phyloP scores from a whole-genome alignment of 2,888 invertebrate species.

The Exephanes ischioxanthus region DNA sequence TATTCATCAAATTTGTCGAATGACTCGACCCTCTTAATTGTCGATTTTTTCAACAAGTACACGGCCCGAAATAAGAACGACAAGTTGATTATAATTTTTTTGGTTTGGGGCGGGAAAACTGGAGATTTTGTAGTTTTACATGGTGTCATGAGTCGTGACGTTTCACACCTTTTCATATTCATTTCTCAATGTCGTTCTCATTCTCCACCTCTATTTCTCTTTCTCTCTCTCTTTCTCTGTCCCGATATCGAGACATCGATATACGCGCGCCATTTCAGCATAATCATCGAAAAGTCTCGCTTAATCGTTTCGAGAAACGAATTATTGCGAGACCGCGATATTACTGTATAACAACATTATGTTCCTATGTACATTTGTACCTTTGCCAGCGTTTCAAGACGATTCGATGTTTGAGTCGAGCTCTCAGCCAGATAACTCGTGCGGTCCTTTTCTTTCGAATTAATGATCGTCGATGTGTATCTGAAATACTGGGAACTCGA shows the following conservation, averaged over 20 bases:
- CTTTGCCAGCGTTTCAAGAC: constrained; percentile 83
- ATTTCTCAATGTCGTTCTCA: constrained; percentile 27
- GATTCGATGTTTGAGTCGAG: constrained; percentile 78
- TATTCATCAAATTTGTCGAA: constrained; percentile 3
- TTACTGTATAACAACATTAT: constrained; percentile 81
- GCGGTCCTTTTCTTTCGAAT: constrained; percentile 37
- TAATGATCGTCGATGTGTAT: constrained; percentile 8
- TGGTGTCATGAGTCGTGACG: constrained; percentile 41
- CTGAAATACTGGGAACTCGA: constrained; percentile 76
- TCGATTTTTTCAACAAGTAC: constrained; percentile 34
- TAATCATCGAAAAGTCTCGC: constrained; percentile 57
- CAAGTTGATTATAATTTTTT: constrained; percentile 32
- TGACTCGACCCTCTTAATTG: constrained; percentile 25
- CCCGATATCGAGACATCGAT: constrained; percentile 43
- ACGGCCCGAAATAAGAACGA: constrained; percentile 54
- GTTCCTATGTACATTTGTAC: constrained; percentile 85
- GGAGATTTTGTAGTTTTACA: constrained; percentile 45
- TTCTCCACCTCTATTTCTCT: constrained; percentile 20
- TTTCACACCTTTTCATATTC: constrained; percentile 51
- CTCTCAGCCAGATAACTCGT: constrained; percentile 70
- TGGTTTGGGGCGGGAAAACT: constrained; percentile 34
- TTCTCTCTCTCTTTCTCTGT: constrained; percentile 33
- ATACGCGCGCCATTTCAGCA: constrained; percentile 59
- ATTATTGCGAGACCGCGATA: constrained; percentile 72
- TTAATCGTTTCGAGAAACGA: constrained; percentile 37